phyloP scores from a whole-genome alignment of 2,888 invertebrate genomes.

The Epinotia ramella region DNA sequence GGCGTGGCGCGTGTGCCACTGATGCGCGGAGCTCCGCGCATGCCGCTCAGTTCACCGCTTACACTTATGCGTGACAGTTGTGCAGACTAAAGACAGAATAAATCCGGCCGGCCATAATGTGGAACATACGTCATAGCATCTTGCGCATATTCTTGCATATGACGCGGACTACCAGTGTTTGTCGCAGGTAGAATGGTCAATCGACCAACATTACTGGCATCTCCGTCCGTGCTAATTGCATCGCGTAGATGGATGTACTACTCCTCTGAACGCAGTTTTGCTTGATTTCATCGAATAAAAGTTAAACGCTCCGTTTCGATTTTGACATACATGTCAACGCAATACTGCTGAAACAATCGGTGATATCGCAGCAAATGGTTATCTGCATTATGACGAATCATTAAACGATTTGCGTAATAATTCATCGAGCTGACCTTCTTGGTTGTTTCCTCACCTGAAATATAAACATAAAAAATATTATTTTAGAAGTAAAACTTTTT shows the following conservation, averaged over 20 bases:
- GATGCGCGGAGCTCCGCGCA: too few relatives aligned
- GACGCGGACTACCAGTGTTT: constrained; percentile 10
- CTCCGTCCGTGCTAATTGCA: constrained; percentile 47
- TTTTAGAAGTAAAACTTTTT: too few relatives aligned
- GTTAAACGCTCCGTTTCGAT: constrained; percentile 48
- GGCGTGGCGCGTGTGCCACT: too few relatives aligned
- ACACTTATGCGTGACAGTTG: too few relatives aligned
- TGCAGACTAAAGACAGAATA: too few relatives aligned
- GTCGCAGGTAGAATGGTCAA: constrained; percentile 52
- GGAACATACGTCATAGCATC: constrained; percentile 3
- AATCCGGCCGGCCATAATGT: constrained; percentile 28
- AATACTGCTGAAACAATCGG: constrained; percentile 49
- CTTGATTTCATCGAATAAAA: constrained; percentile 50
- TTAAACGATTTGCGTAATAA: constrained; percentile 12
- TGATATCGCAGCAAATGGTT: constrained; percentile 1
- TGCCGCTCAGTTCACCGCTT: too few relatives aligned
- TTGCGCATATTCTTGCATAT: background rate
- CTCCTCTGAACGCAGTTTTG: constrained; percentile 43
- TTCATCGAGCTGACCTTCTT: constrained; percentile 1
- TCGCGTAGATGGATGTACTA: constrained; percentile 52
- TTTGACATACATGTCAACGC: constrained; percentile 47
- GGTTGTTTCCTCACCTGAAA: background rate
- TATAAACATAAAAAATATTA: too few relatives aligned
- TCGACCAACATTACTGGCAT: constrained; percentile 49
- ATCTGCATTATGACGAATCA: constrained; percentile 9